Evolutionary conservation across 2,113 vertebrate species (phyloP).

Genomic region (Gavia stellata): DNA sequence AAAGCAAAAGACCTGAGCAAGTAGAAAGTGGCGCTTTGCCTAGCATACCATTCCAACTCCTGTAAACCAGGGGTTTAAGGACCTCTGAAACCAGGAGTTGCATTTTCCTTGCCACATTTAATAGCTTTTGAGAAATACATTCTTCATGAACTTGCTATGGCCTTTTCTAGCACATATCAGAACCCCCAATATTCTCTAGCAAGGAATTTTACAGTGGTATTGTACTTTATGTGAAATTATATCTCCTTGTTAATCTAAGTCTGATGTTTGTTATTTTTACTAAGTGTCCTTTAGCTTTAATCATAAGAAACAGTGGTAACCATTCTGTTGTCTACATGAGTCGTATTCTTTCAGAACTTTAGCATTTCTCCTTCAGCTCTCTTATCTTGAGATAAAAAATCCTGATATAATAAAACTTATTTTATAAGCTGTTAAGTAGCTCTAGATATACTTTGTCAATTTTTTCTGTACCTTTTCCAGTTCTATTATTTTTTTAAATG

Average conservation of each 20-base stretch:
- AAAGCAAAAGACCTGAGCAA: neutral
- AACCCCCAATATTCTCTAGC: neutral
- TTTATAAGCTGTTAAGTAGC: neutral
- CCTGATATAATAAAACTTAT: neutral
- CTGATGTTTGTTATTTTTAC: neutral
- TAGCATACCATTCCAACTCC: neutral
- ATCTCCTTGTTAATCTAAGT: neutral
- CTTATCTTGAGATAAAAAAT: neutral
- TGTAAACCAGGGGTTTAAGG: neutral
- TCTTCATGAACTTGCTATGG: neutral
- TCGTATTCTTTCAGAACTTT: neutral
- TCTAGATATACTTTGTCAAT: neutral
- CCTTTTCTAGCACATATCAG: neutral
- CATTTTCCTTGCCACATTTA: neutral
- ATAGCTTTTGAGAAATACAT: neutral
- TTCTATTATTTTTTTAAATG: neutral
- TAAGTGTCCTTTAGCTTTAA: neutral
- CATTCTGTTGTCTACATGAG: neutral
- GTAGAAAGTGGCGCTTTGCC: neutral
- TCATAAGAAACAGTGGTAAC: neutral
- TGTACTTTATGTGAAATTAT: neutral
- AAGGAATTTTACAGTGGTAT: neutral
- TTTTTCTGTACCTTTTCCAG: neutral
- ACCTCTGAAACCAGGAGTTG: neutral
- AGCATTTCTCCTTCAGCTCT: neutral